A percentile compares a stretch with the other conserved stretches of the same genome.
These are phyloP conservation scores for Prunella fulvescens DNA, from an alignment of 2,113 vertebrate genomes.

Conservation along the genomic window DNA sequence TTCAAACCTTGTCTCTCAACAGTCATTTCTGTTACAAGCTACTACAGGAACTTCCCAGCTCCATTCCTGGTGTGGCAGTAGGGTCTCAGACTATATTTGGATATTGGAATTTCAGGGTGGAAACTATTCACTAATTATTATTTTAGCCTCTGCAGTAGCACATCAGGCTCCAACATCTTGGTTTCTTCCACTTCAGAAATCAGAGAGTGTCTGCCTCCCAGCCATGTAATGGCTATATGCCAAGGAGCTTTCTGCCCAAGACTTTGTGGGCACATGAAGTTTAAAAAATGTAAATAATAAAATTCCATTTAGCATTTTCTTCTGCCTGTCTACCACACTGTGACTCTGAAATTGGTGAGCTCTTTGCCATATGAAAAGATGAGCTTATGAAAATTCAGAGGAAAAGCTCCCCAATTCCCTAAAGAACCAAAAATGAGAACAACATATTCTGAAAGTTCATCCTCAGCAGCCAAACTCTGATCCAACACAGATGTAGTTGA, in stretches of 20 bases:
- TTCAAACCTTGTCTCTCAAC: background rate
- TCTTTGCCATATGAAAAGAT: background rate
- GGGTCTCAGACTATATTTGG: background rate
- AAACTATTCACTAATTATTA: background rate
- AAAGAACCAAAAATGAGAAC: constrained; percentile 31
- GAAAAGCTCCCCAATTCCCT: constrained; percentile 10
- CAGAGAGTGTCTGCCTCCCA: background rate
- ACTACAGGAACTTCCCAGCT: background rate
- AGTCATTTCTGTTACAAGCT: background rate
- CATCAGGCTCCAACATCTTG: background rate
- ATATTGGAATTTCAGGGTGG: background rate
- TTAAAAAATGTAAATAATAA: background rate
- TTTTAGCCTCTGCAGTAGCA: background rate
- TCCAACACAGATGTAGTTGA: constrained; percentile 48
- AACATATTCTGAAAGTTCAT: constrained; percentile 30
- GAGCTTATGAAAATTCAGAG: background rate
- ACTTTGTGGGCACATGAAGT: background rate
- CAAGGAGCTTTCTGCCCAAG: background rate
- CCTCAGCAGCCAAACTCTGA: constrained; percentile 56
- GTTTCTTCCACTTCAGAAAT: background rate
- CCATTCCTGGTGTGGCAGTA: background rate
- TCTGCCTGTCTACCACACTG: background rate
- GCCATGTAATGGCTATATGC: background rate
- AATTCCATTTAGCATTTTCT: background rate
- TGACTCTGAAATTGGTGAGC: background rate